Conservation (phyloP, 2,888 invertebrate species). For the Caenorhabditis becei region DNA sequence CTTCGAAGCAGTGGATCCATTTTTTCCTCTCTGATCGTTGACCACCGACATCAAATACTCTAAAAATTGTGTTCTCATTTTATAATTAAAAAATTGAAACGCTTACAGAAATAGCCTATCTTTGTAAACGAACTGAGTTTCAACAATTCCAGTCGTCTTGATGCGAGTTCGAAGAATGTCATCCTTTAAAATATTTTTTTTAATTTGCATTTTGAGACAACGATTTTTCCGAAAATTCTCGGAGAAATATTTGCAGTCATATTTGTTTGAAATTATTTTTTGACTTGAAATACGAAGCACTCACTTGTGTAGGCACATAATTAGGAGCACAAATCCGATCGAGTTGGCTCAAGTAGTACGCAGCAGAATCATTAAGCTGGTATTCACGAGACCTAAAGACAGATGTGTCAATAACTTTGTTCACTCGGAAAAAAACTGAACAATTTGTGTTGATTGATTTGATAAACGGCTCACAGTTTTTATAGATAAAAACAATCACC, state of each 20-base stretch:
- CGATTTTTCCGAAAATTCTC: slow-evolving; percentile 1
- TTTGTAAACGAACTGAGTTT: slow-evolving; percentile 70
- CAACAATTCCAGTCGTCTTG: slow-evolving; percentile 75
- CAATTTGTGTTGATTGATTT: too few species aligned
- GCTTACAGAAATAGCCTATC: slow-evolving; percentile 67
- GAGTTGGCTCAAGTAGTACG: slow-evolving; percentile 57
- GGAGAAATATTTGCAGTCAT: too few species aligned
- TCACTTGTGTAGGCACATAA: slow-evolving; percentile 59
- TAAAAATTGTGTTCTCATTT: slow-evolving; percentile 15
- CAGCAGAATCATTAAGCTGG: slow-evolving; percentile 62
- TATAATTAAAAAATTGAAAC: not conserved
- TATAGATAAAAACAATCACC: too few species aligned
- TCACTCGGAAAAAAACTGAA: too few species aligned
- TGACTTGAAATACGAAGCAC: too few species aligned
- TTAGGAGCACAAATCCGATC: slow-evolving; percentile 51
- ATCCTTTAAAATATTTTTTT: slow-evolving; percentile 18
- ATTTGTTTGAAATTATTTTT: too few species aligned
- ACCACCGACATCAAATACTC: slow-evolving; percentile 80
- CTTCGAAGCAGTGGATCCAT: slow-evolving; percentile 80
- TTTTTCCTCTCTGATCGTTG: slow-evolving; percentile 79
- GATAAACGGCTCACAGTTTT: too few species aligned
- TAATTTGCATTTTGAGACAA: too few species aligned
- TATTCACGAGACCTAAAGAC: slow-evolving; percentile 51
- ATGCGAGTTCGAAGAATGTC: slow-evolving; percentile 59
- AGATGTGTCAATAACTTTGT: not conserved